Conservation (phyloP, 1,140 invertebrate species). For the Thrips palmi region DNA sequence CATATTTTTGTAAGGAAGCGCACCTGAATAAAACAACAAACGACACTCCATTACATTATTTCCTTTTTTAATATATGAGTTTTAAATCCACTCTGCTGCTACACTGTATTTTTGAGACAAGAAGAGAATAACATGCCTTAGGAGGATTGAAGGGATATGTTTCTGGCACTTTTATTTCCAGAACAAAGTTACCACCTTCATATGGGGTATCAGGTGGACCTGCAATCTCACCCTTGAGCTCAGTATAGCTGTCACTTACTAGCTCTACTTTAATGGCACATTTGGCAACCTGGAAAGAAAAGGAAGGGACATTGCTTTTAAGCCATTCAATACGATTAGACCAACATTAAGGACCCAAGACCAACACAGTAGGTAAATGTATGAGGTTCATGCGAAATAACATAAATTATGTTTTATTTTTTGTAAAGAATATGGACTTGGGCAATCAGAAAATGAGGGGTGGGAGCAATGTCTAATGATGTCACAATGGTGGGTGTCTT, state of each 20-base stretch:
- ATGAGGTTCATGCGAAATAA: no score
- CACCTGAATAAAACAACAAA: constrained; percentile 33
- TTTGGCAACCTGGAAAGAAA: constrained; percentile 52
- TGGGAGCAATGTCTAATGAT: no score
- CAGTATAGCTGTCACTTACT: constrained; percentile 77
- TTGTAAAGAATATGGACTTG: no score
- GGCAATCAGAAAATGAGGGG: no score
- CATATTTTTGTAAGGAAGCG: constrained; percentile 95
- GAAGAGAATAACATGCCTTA: constrained; percentile 45
- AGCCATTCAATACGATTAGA: no score
- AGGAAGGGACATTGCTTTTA: no score
- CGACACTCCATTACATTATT: constrained; percentile 7
- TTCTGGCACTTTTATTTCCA: constrained; percentile 97
- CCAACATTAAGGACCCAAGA: no score
- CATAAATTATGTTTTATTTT: no score
- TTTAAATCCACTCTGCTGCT: constrained; percentile 5
- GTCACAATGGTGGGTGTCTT: no score
- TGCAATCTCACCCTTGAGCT: constrained; percentile 77
- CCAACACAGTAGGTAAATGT: no score
- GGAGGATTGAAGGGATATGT: constrained; percentile 99
- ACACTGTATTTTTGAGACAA: constrained; percentile 10
- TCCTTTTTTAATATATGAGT: not conserved
- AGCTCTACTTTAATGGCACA: constrained; percentile 86
- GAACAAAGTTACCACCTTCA: constrained; percentile 79
- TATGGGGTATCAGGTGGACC: constrained; percentile 94